Conservation (phyloP, 2,797 vertebrate species). For the Helarctos malayanus region DNA sequence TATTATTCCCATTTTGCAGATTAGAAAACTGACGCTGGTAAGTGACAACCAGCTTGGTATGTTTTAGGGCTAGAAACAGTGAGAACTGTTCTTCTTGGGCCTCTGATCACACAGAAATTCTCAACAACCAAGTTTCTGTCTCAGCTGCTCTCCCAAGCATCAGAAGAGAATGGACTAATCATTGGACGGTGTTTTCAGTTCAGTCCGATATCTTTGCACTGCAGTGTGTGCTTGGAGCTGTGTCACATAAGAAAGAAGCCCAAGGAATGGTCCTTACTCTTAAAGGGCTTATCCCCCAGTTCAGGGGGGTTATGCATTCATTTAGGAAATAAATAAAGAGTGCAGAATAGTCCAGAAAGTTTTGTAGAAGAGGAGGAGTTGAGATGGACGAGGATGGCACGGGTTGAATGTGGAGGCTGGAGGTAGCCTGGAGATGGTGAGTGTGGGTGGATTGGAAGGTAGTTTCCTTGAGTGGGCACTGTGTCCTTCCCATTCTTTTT, state of each 20-base stretch:
- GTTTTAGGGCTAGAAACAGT: background rate
- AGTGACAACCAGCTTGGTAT: background rate
- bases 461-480: background rate
- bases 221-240: background rate
- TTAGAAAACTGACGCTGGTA: conserved; percentile 45
- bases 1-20: conserved; percentile 45
- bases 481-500: background rate
- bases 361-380: background rate
- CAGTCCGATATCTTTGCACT: background rate
- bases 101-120: background rate
- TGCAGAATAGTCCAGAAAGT: background rate
- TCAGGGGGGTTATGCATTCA: background rate
- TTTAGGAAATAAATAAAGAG: conserved; percentile 4
- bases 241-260: background rate
- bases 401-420: background rate
- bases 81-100: background rate
- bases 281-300: background rate
- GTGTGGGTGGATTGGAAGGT: background rate
- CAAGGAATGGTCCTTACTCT: background rate
- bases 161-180: background rate
- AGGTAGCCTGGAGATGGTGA: background rate
- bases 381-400: background rate
- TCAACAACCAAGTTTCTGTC: background rate
- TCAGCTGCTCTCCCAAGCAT: background rate
- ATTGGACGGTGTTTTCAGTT: background rate